These are phyloP conservation scores for Diaprepes abbreviatus DNA, from an alignment of 2,888 invertebrate species.

Conservation along the genomic window DNA sequence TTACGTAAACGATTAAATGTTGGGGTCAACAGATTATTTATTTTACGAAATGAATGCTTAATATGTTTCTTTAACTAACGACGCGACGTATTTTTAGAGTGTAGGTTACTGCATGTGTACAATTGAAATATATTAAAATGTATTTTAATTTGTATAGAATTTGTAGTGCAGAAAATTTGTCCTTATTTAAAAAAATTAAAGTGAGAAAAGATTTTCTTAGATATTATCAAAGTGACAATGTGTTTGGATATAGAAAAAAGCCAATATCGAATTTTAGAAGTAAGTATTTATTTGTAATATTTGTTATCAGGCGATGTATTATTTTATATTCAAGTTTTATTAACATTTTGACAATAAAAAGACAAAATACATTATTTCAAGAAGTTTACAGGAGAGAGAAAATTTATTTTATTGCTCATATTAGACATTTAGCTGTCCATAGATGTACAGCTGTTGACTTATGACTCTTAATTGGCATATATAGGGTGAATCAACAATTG, in stretches of 20 bases:
- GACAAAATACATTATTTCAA: no score
- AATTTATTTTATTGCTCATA: no score
- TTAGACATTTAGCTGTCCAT: no score
- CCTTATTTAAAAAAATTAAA: conserved; percentile 1
- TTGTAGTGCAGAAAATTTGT: not conserved
- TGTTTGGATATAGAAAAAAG: conserved; percentile 63
- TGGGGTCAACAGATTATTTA: conserved; percentile 25
- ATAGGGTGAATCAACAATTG: no score
- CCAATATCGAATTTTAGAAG: conserved; percentile 50
- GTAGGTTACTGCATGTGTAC: not conserved
- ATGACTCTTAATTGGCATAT: no score
- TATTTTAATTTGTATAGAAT: conserved; percentile 21
- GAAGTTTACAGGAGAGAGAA: no score
- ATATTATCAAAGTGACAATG: conserved; percentile 63
- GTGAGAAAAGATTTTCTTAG: conserved; percentile 23
- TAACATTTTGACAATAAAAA: no score
- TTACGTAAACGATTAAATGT: conserved; percentile 11
- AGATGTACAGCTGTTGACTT: no score
- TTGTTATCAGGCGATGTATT: no score
- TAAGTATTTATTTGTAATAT: no score
- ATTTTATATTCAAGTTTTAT: no score
- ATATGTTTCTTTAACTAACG: not conserved
- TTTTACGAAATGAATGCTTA: not conserved
- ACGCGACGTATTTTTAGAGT: conserved; percentile 13
- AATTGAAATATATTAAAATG: conserved; percentile 10